Evolutionary conservation across 2,113 vertebrate species (phyloP).

Genomic region (Zootoca vivipara): DNA sequence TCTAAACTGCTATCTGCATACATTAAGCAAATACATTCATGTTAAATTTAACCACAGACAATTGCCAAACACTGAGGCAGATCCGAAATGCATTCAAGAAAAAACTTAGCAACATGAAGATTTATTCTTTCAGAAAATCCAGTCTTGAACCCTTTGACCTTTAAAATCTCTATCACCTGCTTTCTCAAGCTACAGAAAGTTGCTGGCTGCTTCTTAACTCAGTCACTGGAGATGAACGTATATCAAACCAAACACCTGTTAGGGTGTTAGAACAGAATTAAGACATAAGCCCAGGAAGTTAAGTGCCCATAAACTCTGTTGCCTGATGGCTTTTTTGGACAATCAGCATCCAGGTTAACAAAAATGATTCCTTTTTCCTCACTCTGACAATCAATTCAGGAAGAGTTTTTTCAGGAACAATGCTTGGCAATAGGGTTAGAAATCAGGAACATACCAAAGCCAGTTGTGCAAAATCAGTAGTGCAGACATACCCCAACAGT

Average conservation of each 20-base stretch:
- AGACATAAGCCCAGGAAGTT: not conserved
- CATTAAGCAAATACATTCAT: not conserved
- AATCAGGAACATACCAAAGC: not conserved
- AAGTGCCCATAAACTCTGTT: not conserved
- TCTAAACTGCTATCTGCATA: not conserved
- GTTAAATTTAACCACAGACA: not conserved
- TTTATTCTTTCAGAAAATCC: not conserved
- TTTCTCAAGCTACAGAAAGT: conserved; percentile 12
- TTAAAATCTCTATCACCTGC: conserved; percentile 13
- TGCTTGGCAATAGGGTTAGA: not conserved
- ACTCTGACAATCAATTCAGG: not conserved
- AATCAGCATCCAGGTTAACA: not conserved
- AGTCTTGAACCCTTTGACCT: conserved; percentile 8
- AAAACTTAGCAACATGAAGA: not conserved
- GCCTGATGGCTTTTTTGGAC: not conserved
- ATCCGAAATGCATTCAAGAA: not conserved
- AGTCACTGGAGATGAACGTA: conserved; percentile 23
- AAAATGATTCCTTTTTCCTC: not conserved
- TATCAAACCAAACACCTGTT: conserved; percentile 30
- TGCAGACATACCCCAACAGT: not conserved
- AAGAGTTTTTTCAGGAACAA: not conserved
- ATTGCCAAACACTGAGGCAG: not conserved
- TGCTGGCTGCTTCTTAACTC: conserved; percentile 5
- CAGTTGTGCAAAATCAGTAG: not conserved
- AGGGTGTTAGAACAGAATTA: not conserved